Evolutionary conservation across 2,113 vertebrate species (phyloP).

Genomic region (Archocentrus centrarchus): DNA sequence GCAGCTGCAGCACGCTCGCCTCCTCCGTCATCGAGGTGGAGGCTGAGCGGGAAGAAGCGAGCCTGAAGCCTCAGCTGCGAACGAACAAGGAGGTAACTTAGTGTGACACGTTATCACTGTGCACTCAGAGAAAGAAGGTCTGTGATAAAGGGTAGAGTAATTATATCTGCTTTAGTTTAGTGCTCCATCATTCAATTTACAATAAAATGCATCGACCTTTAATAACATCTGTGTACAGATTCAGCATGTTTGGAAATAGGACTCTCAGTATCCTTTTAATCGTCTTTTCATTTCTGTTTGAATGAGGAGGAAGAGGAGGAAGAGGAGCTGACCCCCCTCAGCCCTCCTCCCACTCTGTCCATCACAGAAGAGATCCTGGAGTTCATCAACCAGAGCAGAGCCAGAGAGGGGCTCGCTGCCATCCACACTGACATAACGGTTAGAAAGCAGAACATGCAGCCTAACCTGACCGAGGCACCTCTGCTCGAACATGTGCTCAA

Average conservation of each 20-base stretch:
- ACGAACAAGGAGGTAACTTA: background rate
- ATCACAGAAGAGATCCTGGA: constrained; percentile 91
- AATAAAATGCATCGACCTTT: background rate
- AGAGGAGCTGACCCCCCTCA: constrained; percentile 66
- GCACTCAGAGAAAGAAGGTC: background rate
- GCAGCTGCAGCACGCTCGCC: constrained; percentile 73
- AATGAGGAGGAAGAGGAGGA: constrained; percentile 56
- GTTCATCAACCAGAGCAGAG: constrained; percentile 85
- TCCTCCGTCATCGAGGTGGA: constrained; percentile 81
- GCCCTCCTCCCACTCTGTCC: constrained; percentile 80
- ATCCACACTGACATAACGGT: constrained; percentile 1
- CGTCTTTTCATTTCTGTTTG: background rate
- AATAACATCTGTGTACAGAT: background rate
- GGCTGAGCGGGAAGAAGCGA: constrained; percentile 10
- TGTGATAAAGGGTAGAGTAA: too few relatives aligned
- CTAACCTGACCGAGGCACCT: background rate
- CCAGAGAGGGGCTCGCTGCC: constrained; percentile 63
- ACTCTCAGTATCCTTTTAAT: background rate
- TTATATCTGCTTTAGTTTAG: background rate
- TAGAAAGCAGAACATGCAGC: background rate
- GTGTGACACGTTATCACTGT: background rate
- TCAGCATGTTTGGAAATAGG: background rate
- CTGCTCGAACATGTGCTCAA: background rate
- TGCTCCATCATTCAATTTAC: too few relatives aligned
- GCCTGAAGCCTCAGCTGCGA: constrained; percentile 29